Conservation (phyloP, 2,888 invertebrate genomes). For the Parnassius mnemosyne region DNA sequence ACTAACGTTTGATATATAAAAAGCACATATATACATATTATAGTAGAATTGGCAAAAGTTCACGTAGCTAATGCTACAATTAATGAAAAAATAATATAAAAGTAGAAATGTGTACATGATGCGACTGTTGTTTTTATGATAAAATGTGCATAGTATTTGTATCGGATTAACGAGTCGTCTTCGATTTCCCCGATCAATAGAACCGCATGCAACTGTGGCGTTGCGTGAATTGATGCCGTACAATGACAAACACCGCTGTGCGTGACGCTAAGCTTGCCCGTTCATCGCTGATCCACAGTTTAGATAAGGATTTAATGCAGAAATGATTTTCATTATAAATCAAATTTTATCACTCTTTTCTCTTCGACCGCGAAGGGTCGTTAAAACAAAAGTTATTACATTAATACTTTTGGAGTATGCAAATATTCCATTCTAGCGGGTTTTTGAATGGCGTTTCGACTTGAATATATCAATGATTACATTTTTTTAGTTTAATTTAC, state of each 20-base stretch:
- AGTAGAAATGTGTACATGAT: no score
- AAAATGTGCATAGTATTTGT: conserved; percentile 10
- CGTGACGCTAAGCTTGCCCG: conserved; percentile 13
- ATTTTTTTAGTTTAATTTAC: no score
- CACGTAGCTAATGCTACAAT: no score
- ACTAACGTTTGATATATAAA: no score
- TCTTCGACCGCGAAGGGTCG: conserved; percentile 2
- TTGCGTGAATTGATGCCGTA: conserved; percentile 35
- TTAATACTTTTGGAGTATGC: conserved; percentile 6
- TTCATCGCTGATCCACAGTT: conserved; percentile 15
- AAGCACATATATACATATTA: no score
- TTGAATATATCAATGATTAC: neutral
- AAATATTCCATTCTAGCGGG: conserved; percentile 14
- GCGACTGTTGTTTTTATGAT: no score
- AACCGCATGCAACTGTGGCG: conserved; percentile 34
- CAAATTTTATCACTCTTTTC: conserved; percentile 25
- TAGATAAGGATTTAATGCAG: conserved; percentile 18
- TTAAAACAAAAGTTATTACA: conserved; percentile 11
- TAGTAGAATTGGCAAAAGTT: no score
- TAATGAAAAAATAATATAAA: no score
- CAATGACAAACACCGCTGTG: conserved; percentile 21
- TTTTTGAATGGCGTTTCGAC: neutral
- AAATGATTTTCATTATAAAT: conserved; percentile 21
- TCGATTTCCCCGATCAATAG: conserved; percentile 36
- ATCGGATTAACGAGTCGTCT: conserved; percentile 25